Percentiles rank a stretch among this genome's conserved stretches.
These are phyloP conservation scores for Rhizomys pruinosus DNA, from an alignment of 2,113 vertebrate genomes.

Conservation along the genomic window DNA sequence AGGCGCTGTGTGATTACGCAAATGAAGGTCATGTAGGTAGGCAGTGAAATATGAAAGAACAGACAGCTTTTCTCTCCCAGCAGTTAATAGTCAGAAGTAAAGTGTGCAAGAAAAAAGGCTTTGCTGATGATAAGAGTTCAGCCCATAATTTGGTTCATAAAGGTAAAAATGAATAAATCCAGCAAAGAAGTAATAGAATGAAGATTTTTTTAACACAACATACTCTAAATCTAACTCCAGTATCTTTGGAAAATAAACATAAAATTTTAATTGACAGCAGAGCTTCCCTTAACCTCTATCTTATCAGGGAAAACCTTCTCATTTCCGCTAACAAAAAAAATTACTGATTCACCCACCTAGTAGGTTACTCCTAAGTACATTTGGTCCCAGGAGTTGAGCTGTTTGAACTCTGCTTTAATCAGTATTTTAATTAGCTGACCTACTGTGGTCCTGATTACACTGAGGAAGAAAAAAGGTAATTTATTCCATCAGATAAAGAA, in stretches of 20 bases:
- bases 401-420: not conserved
- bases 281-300: not conserved
- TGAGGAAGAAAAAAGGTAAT: not conserved
- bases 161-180: not conserved
- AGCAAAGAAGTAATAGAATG: not conserved
- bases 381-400: not conserved
- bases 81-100: not conserved
- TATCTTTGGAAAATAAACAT: not conserved
- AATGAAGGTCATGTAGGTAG: not conserved
- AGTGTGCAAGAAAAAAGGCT: not conserved
- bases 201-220: not conserved
- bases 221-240: not conserved
- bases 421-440: constrained; percentile 6
- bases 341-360: not conserved
- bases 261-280: not conserved
- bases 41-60: not conserved
- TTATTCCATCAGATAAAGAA: not conserved
- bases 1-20: not conserved
- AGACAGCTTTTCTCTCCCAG: not conserved
- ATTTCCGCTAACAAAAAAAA: constrained; percentile 2
- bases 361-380: not conserved
- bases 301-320: not conserved
- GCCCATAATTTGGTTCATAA: not conserved
- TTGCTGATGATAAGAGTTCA: not conserved
- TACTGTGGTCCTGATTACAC: not conserved